Conservation (phyloP, 64 coral and sea anemone species). For the Dendrophyllia cribrosa region DNA sequence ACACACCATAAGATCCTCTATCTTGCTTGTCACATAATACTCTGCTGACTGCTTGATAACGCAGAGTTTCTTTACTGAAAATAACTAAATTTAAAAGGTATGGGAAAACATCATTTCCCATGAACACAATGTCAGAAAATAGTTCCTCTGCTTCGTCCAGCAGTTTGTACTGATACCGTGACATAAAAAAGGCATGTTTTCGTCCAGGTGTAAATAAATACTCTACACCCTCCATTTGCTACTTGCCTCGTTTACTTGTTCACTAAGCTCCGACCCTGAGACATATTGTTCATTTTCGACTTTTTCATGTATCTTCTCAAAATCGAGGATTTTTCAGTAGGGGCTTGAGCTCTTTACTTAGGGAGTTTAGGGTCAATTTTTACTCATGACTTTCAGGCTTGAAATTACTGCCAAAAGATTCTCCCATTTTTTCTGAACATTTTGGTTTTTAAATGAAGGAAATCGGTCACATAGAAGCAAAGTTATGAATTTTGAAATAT, state of each 20-base stretch:
- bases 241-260: slow-evolving; percentile 54
- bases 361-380: too few species aligned
- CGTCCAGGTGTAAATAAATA: slow-evolving; percentile 34
- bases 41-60: slow-evolving; percentile 49
- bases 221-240: slow-evolving; percentile 59
- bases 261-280: slow-evolving; percentile 17
- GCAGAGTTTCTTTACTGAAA: slow-evolving; percentile 46
- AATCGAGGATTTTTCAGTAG: slow-evolving; percentile 64
- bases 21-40: slow-evolving; percentile 69
- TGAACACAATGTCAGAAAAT: slow-evolving; percentile 48
- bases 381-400: too few species aligned
- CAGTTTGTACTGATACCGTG: slow-evolving; percentile 15
- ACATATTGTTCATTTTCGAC: slow-evolving; percentile 58
- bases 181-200: slow-evolving; percentile 52
- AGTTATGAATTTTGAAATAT: slow-evolving; percentile 39
- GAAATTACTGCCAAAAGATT: slow-evolving; percentile 42
- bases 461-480: slow-evolving; percentile 35
- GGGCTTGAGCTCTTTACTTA: slow-evolving; percentile 28
- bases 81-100: slow-evolving; percentile 60
- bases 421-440: slow-evolving; percentile 30
- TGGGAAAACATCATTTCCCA: slow-evolving; percentile 35
- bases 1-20: slow-evolving; percentile 13
- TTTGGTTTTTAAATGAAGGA: slow-evolving; percentile 49
- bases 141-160: slow-evolving; percentile 9
- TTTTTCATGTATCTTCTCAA: slow-evolving; percentile 52